phyloP scores from a whole-genome alignment of 2,888 invertebrate species.

The Congeria kusceri region DNA sequence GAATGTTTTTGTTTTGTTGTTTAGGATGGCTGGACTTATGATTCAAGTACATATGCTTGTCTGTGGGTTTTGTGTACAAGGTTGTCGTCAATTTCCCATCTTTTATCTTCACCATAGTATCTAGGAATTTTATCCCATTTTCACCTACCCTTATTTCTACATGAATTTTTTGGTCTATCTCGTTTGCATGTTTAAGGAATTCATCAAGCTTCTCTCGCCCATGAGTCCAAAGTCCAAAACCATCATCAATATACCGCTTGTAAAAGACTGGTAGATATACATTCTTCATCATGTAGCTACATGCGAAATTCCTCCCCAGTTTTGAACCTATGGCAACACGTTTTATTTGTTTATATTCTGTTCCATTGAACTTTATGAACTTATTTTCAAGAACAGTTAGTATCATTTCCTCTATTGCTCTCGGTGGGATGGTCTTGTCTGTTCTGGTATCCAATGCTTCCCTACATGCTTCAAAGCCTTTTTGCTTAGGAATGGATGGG shows the following conservation, averaged over 20 bases:
- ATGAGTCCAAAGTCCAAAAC: conserved; percentile 4
- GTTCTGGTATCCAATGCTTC: conserved; percentile 8
- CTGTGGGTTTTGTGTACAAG: conserved; percentile 18
- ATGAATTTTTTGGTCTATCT: not conserved
- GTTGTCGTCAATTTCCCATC: not conserved
- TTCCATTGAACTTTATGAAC: conserved; percentile 9
- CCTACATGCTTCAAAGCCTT: conserved; percentile 16
- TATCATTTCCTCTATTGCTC: conserved; percentile 3
- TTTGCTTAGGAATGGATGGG: conserved; percentile 16
- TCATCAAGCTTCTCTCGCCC: not conserved
- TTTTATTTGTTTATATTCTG: conserved; percentile 7
- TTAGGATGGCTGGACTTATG: conserved; percentile 2
- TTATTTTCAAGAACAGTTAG: conserved; percentile 19
- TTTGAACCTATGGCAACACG: conserved; percentile 24
- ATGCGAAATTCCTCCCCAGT: conserved; percentile 27
- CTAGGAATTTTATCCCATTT: not conserved
- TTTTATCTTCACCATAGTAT: not conserved
- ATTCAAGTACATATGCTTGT: conserved; percentile 13
- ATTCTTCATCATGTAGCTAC: conserved; percentile 16
- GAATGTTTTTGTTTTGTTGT: conserved; percentile 12
- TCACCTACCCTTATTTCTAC: not conserved
- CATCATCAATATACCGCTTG: not conserved
- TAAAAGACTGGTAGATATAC: not conserved
- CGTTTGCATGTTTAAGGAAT: not conserved
- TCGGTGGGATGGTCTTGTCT: not conserved